These are phyloP conservation scores for Lagenorhynchus albirostris DNA, from an alignment of 2,113 vertebrate species.

Conservation along the genomic window DNA sequence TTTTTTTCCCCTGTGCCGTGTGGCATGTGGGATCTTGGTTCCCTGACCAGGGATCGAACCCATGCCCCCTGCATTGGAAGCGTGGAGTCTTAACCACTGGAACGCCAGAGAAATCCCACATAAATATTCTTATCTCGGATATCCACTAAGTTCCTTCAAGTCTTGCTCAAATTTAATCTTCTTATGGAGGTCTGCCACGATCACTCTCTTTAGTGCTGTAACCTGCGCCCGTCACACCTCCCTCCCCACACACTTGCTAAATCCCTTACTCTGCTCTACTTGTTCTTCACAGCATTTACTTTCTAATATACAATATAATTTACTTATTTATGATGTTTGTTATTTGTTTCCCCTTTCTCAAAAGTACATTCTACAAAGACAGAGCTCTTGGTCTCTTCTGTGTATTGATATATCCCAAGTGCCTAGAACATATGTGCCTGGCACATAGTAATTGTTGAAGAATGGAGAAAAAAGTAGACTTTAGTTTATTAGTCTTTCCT, in stretches of 20 bases:
- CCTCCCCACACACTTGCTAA: not conserved
- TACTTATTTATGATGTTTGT: not conserved
- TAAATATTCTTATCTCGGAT: not conserved
- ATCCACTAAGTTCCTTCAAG: not conserved
- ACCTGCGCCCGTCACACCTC: not conserved
- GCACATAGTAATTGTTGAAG: not conserved
- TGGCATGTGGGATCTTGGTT: no score
- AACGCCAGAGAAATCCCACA: not conserved
- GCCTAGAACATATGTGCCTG: not conserved
- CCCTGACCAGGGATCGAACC: no score
- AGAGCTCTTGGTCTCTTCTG: not conserved
- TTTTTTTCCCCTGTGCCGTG: fast-evolving
- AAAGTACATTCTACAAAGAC: not conserved
- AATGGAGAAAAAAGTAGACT: conserved; percentile 14
- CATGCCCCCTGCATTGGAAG: no score
- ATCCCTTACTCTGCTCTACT: not conserved
- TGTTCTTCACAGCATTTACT: not conserved
- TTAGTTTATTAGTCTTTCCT: not conserved
- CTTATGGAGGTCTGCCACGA: not conserved
- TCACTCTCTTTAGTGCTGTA: not conserved
- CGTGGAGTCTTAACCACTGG: no score
- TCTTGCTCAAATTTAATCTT: not conserved
- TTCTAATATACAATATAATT: not conserved
- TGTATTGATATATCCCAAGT: not conserved
- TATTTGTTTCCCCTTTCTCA: not conserved